Conservation (phyloP, 92 coral and sea anemone genomes). For the Isaurus tuberculatus region DNA sequence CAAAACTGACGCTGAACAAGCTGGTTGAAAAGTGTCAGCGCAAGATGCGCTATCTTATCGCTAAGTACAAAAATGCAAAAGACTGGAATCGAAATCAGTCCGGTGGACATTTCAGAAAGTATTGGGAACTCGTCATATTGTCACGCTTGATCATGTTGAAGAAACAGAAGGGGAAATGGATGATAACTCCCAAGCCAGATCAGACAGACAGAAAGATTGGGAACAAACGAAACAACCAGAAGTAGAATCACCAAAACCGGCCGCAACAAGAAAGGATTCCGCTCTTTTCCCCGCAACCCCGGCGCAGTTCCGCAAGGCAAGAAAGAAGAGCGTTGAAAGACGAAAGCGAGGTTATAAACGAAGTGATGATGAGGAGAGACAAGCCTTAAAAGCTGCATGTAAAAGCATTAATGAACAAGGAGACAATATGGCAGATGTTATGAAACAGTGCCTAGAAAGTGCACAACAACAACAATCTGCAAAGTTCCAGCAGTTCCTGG, state of each 20-base stretch:
- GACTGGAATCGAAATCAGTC: slow-evolving; percentile 22
- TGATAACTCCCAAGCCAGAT: slow-evolving; percentile 5
- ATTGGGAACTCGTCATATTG: slow-evolving; percentile 5
- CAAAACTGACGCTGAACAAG: too few species aligned
- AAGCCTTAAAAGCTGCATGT: slow-evolving; percentile 20
- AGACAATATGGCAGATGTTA: slow-evolving; percentile 25
- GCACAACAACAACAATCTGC: slow-evolving; percentile 27
- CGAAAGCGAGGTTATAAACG: slow-evolving; percentile 29
- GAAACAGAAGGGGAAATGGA: slow-evolving; percentile 18
- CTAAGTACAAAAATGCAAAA: neutral
- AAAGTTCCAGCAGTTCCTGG: slow-evolving; percentile 15
- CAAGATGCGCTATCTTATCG: slow-evolving; percentile 26
- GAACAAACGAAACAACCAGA: slow-evolving; percentile 4
- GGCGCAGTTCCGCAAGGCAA: slow-evolving; percentile 1
- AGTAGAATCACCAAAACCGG: neutral
- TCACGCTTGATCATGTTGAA: slow-evolving; percentile 9
- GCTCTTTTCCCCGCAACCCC: slow-evolving; percentile 15
- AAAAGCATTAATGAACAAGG: slow-evolving; percentile 23
- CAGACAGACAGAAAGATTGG: slow-evolving; percentile 9
- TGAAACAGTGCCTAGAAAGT: slow-evolving; percentile 25
- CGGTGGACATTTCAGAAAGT: slow-evolving; percentile 3
- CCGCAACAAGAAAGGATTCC: neutral
- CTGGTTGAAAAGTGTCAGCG: slow-evolving; percentile 19
- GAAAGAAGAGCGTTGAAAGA: slow-evolving; percentile 33
- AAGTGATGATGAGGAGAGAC: slow-evolving; percentile 38